A percentile compares a stretch with the other conserved stretches of the same genome.
Evolutionary conservation across 2,888 invertebrate genomes (phyloP).

Genomic region (Lithophane leautieri): DNA sequence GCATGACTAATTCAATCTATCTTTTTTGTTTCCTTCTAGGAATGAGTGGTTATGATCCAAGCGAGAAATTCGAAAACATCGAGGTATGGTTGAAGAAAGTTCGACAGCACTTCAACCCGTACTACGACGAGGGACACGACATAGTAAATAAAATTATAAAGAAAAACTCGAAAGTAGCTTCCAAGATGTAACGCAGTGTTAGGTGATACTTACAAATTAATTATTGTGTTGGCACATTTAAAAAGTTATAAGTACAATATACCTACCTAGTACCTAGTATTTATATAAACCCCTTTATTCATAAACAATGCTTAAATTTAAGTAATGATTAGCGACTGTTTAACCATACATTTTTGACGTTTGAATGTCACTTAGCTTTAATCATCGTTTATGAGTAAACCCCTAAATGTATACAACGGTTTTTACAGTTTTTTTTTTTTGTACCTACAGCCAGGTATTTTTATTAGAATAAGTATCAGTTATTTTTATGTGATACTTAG

Average conservation of each 20-base stretch:
- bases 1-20: neutral
- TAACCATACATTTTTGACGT: no score
- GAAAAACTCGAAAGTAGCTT: constrained; percentile 72
- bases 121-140: constrained; percentile 92
- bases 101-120: constrained; percentile 90
- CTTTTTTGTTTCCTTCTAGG: constrained; percentile 84
- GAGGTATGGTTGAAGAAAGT: constrained; percentile 92
- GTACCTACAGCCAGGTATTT: neutral
- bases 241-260: neutral
- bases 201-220: neutral
- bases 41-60: constrained; percentile 92
- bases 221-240: neutral
- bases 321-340: no score
- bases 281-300: no score
- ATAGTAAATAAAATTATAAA: constrained; percentile 88
- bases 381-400: no score
- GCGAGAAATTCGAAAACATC: constrained; percentile 90
- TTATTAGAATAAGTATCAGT: neutral
- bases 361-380: no score
- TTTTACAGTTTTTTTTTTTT: constrained; percentile 1
- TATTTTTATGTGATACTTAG: neutral
- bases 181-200: constrained; percentile 71
- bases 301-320: no score
- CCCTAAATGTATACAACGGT: neutral
- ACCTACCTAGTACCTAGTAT: neutral